Percentiles rank a stretch among this genome's conserved stretches.
phyloP scores from a whole-genome alignment of 2,888 invertebrate species.

The Polydrusus pterygomalis region DNA sequence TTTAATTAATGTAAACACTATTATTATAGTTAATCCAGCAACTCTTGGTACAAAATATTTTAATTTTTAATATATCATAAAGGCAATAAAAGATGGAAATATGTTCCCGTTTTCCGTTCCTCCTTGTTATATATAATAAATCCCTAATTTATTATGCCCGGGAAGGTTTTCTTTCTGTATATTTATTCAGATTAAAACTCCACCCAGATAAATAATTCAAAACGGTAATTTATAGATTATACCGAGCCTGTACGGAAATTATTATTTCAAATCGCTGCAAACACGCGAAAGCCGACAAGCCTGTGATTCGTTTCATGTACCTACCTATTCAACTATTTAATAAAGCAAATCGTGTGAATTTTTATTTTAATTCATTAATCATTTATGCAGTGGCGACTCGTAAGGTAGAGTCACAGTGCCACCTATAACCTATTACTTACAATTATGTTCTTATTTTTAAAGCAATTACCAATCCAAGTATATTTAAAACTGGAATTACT shows the following conservation, averaged over 20 bases:
- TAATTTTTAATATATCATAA: background rate
- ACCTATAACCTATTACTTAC: too few relatives aligned
- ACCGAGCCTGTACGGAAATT: constrained; percentile 1
- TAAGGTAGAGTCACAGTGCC: too few relatives aligned
- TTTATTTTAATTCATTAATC: too few relatives aligned
- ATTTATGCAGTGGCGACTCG: too few relatives aligned
- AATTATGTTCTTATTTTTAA: too few relatives aligned
- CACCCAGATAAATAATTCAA: constrained; percentile 11
- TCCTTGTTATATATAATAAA: constrained; percentile 7
- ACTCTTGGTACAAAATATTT: background rate
- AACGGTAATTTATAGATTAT: constrained; percentile 12
- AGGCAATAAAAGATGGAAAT: constrained; percentile 10
- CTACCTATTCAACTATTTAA: too few relatives aligned
- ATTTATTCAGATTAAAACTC: constrained; percentile 15
- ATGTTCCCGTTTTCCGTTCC: background rate
- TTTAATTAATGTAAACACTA: too few relatives aligned
- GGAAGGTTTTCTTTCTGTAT: constrained; percentile 4
- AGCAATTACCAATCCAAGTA: too few relatives aligned
- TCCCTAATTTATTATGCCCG: constrained; percentile 20
- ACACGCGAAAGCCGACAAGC: too few relatives aligned
- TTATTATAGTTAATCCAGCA: background rate
- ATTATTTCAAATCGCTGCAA: background rate
- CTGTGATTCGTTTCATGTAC: too few relatives aligned
- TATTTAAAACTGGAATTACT: too few relatives aligned
- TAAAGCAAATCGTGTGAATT: too few relatives aligned